Base-by-base conservation (phyloP, 2,888 invertebrate genomes). In the Falcaria lacertinaria region DNA sequence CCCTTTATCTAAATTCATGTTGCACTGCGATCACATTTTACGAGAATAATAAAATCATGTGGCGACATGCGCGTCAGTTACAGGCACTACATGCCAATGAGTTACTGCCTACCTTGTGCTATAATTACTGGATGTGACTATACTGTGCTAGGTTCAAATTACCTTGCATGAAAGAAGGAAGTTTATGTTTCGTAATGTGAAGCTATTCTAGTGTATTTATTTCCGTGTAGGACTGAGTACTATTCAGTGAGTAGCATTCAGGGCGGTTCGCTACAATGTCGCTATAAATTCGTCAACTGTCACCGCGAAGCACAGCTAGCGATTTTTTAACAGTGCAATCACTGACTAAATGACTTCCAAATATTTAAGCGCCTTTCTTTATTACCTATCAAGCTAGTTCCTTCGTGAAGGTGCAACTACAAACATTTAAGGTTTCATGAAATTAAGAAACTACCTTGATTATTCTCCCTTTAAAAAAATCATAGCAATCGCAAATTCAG, bases 231-330 rank as follows among this genome's bases (percentile, higher is more conserved):
- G 44, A 43, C 44, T 53, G 60, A 57, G 57, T n/a, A n/a, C n/a
- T n/a, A n/a, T n/a, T n/a, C n/a, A n/a, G n/a, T 53, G 60, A 57
- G 57, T 64, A 61, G 65, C 51, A 60, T 59, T 57, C 54, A 57
- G 48, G 44, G 43, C 50, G 50, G 52, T 41, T 42, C 52, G 44
- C 36, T 52, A 43, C 43, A 48, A 46, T 13, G 51, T 52, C 59
- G 54, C 63, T 54, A 70, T 83, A 83, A 80, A 84, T 82, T 69
- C 57, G 60, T 83, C 82, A 81, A 71, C 57, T 57, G 65, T 63
- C 60, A 62, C 54, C 59, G 51, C 48, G 55, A 53, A 51, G 48
- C 50, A 58, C 50, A 60, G 58, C 63, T 61, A 59, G 64, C 60
- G 67, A 67, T 65, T 64, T 72, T 69, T 64, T 60, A 59, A 50